phyloP scores from a whole-genome alignment of 2,888 invertebrate species.

The Cantharis rufa region DNA sequence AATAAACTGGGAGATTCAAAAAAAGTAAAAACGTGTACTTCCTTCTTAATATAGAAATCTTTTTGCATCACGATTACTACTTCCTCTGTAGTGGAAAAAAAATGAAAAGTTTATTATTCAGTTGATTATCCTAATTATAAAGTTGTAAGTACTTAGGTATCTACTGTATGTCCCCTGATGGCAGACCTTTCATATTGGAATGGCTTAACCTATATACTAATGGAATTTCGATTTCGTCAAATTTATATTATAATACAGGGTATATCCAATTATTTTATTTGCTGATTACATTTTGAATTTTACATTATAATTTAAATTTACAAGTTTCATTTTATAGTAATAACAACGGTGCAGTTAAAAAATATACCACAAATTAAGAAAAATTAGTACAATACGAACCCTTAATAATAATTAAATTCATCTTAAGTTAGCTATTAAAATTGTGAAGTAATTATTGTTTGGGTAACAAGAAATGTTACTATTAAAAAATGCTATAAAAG shows the following conservation, averaged over 20 bases:
- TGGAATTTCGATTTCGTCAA: no score
- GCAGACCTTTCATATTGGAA: neutral
- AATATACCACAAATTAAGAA: no score
- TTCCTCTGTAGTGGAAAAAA: neutral
- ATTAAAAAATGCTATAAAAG: neutral
- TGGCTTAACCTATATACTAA: neutral
- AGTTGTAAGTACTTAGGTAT: neutral
- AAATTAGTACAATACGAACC: neutral
- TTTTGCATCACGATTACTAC: neutral
- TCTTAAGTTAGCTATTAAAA: neutral
- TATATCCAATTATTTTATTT: no score
- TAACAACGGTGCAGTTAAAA: no score
- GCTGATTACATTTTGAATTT: no score
- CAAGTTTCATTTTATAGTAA: no score
- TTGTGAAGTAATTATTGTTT: neutral
- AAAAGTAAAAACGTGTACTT: neutral
- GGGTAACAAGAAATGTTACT: neutral
- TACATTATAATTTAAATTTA: no score
- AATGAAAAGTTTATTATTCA: neutral
- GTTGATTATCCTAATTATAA: neutral
- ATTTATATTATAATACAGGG: no score
- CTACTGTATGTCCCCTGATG: neutral
- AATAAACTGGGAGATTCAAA: neutral
- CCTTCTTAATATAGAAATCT: neutral
- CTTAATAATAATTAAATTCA: neutral